These are phyloP conservation scores for Otocyon megalotis DNA, from an alignment of 2,113 vertebrate genomes.

Conservation along the genomic window DNA sequence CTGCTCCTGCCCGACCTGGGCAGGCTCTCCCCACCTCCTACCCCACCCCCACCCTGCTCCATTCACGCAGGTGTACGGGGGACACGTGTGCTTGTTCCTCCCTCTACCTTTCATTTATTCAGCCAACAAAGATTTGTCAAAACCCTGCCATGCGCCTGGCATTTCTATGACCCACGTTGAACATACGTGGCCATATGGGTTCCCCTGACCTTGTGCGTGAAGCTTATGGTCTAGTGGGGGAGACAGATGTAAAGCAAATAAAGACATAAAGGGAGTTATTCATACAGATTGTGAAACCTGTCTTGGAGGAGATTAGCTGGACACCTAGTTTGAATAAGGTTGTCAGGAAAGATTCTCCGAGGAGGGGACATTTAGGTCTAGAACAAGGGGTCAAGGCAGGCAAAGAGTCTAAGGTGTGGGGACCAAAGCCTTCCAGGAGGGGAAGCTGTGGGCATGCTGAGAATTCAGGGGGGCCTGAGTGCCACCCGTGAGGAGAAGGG, in stretches of 20 bases:
- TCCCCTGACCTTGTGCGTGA: neutral
- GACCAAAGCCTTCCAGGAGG: neutral
- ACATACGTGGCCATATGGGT: neutral
- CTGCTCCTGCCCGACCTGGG: accelerated
- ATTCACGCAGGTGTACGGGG: accelerated
- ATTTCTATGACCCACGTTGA: neutral
- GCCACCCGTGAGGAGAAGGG: no score
- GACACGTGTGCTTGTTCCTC: neutral
- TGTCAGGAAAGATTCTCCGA: neutral
- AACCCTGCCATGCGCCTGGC: neutral
- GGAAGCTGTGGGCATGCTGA: accelerated
- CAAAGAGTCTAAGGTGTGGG: neutral
- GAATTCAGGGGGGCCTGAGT: neutral
- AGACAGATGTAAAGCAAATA: neutral
- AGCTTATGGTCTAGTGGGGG: no score
- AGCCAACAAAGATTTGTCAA: neutral
- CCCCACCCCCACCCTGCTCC: no score
- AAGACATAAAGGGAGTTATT: neutral
- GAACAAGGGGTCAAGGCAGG: neutral
- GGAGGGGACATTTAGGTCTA: neutral
- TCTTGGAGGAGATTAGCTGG: neutral
- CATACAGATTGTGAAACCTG: accelerated
- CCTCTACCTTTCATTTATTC: neutral
- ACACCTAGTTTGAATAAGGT: neutral
- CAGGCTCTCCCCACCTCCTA: neutral